Conservation (phyloP, 2,113 vertebrate species). For the Lophius piscatorius region DNA sequence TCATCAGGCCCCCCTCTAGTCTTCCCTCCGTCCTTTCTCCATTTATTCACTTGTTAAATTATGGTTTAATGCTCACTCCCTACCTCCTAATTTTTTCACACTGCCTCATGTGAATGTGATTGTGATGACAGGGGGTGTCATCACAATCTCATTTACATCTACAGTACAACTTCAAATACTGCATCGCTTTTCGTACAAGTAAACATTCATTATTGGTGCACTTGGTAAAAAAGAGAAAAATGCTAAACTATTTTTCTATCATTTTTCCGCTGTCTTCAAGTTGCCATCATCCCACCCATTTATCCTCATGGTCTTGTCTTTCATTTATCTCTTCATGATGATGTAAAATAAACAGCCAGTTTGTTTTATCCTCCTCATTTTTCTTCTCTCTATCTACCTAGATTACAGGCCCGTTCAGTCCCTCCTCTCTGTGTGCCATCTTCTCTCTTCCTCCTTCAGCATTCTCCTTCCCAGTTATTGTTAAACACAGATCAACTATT, state of each 20-base stretch:
- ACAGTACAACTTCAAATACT: constrained; percentile 25
- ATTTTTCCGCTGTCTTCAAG: not conserved
- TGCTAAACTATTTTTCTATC: no score
- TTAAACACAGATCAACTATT: constrained; percentile 39
- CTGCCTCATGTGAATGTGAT: not conserved
- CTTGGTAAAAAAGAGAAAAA: no score
- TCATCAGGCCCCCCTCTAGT: constrained; percentile 70
- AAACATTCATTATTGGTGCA: not conserved
- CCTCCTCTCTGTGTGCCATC: constrained; percentile 20
- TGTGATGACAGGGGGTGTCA: no score
- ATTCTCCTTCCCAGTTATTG: constrained; percentile 35
- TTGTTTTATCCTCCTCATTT: not conserved
- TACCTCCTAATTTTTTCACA: constrained; percentile 9
- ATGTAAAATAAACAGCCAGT: not conserved
- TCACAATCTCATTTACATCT: constrained; percentile 53
- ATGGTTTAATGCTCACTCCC: constrained; percentile 41
- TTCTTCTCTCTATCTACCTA: not conserved
- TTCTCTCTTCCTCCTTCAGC: constrained; percentile 22
- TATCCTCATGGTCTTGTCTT: not conserved
- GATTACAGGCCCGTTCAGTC: not conserved
- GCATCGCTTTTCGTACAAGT: constrained; percentile 16
- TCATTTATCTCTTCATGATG: not conserved
- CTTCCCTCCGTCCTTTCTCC: constrained; percentile 26
- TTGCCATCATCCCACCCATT: not conserved
- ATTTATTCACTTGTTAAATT: constrained; percentile 62